phyloP scores from a whole-genome alignment of 2,888 invertebrate species.

The Ormyrus nitidulus region DNA sequence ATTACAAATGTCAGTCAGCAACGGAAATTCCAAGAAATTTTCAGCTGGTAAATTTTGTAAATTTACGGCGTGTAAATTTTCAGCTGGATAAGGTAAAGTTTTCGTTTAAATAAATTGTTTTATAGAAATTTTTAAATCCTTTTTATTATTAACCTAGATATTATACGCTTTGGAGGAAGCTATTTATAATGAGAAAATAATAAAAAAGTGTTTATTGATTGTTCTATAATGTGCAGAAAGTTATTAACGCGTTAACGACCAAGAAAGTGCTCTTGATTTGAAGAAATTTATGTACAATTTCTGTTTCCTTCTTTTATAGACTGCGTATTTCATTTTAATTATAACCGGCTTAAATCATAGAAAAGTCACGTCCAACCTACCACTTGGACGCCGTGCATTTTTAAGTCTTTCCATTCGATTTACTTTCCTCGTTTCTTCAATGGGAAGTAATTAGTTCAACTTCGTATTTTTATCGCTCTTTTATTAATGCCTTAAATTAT shows the following conservation, averaged over 20 bases:
- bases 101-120: no score
- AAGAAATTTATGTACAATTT: conserved; percentile 34
- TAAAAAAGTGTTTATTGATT: no score
- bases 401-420: background rate
- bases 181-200: no score
- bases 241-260: background rate
- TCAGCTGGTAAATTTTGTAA: no score
- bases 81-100: no score
- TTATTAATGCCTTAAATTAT: conserved; percentile 6
- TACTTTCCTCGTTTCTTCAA: conserved; percentile 6
- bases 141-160: no score
- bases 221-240: no score
- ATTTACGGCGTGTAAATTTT: no score
- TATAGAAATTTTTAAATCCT: no score
- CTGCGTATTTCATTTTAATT: conserved; percentile 35
- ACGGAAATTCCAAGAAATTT: no score
- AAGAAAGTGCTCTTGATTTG: conserved; percentile 27
- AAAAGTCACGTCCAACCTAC: conserved; percentile 9
- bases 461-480: background rate
- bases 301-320: conserved; percentile 34
- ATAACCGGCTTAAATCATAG: conserved; percentile 17
- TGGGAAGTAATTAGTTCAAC: background rate
- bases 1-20: no score
- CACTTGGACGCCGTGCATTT: background rate
- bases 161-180: no score